phyloP scores from a whole-genome alignment of 2,113 vertebrate genomes.

The Trichechus manatus region DNA sequence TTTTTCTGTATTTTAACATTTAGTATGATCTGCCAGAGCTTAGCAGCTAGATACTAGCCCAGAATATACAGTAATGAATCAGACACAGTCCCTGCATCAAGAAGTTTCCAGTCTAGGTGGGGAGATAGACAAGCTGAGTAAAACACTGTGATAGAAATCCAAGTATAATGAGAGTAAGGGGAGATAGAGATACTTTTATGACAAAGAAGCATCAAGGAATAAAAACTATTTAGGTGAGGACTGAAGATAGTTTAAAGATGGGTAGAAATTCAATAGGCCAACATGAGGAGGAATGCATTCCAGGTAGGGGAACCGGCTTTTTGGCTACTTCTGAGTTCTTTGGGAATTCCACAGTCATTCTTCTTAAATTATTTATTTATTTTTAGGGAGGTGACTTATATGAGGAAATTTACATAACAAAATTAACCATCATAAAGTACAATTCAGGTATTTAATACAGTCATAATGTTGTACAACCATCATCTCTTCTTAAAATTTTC shows the following conservation, averaged over 20 bases:
- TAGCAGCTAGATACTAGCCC: not conserved
- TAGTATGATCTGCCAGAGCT: not conserved
- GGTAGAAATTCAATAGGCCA: not conserved
- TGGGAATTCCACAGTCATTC: not conserved
- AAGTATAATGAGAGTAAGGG: not conserved
- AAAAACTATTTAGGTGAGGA: not conserved
- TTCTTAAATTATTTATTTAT: not conserved
- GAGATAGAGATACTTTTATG: not conserved
- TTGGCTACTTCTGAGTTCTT: not conserved
- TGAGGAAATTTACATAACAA: too few species aligned
- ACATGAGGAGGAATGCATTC: not conserved
- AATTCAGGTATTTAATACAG: too few species aligned
- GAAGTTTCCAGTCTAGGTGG: not conserved
- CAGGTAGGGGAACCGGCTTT: not conserved
- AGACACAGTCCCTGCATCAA: not conserved
- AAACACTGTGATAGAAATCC: not conserved
- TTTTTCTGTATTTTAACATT: conserved; percentile 23
- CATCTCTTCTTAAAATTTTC: not conserved
- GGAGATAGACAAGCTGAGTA: not conserved
- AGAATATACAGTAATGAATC: not conserved
- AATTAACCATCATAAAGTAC: too few species aligned
- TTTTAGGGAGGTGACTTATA: too few species aligned
- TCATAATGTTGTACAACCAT: too few species aligned
- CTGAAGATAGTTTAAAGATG: not conserved
- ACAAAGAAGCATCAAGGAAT: not conserved